Base-by-base conservation (phyloP, 2,888 invertebrate species). In the Lithophane ornitopus region DNA sequence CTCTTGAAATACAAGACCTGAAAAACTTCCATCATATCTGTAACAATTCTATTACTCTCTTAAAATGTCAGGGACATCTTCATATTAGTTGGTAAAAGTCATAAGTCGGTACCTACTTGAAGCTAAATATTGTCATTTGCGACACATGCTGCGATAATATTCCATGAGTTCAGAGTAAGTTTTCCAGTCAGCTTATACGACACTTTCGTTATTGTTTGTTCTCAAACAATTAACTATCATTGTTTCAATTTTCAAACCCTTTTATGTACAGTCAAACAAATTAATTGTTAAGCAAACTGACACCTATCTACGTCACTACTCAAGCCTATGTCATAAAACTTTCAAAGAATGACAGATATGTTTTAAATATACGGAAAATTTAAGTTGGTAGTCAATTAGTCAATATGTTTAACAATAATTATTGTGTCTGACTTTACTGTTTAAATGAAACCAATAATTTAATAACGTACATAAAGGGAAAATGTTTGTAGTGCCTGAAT, bases 21-120 rank as follows among this genome's bases (percentile, higher is more conserved):
- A 11, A 9, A 3, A 34, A 19, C 16, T 26, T 73, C 28, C 1
- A 14, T 12, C 22, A 46, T 26, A 16, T 14, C 41, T 34, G 1
- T 26, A 74, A 44, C 11, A 22, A 14, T 63, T 63, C 44, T 3
- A 68, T 52, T 52, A 4, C 12, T 52, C 12, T 52, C 28, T 49
- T 9, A 71, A 84, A 70, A 70, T 77, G 39, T 61, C 59, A 39
- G 12, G 22, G 58, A 52, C 59, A 46, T 68, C 82, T 68, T 65
- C 19, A 82, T 85, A 68, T 81, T 65, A 81, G 85, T 82, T 76
- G 49, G n/a, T 46, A n/a, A 34, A 68, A 61, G 70, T 68, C 56
- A 39, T 54, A 80, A 69, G 54, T 72, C n/a, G n/a, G 68, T 61
- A 70, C n/a, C n/a, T n/a, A n/a, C 44, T 71, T 61, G 39, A 61